Evolutionary conservation across 2,797 vertebrate species (phyloP).

Genomic region (Apogon hyalosoma): DNA sequence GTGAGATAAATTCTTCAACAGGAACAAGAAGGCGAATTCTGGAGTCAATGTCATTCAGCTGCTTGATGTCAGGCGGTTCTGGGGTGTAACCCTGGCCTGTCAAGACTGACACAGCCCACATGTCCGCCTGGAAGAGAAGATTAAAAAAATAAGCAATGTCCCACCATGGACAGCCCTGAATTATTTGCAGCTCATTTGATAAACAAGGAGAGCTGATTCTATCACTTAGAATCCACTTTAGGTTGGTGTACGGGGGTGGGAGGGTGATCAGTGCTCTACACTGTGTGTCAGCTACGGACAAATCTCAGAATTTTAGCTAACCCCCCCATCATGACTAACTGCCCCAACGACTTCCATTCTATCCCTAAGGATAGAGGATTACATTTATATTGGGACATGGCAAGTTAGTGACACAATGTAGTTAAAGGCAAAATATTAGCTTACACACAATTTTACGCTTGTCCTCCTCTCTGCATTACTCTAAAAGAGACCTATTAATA

Average conservation of each 20-base stretch:
- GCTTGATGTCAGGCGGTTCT: constrained; percentile 80
- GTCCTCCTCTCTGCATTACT: not conserved
- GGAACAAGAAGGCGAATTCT: constrained; percentile 84
- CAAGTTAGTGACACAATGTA: not conserved
- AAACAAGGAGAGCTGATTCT: constrained; percentile 35
- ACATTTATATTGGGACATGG: constrained; percentile 2
- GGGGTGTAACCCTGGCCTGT: constrained; percentile 87
- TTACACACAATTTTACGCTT: not conserved
- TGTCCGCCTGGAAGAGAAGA: constrained; percentile 61
- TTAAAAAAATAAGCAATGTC: constrained; percentile 31
- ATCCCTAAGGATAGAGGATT: not conserved
- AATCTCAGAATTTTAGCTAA: constrained; percentile 46
- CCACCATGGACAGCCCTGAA: constrained; percentile 8
- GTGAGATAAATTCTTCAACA: constrained; percentile 64
- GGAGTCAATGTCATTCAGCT: constrained; percentile 86
- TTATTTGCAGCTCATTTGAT: constrained; percentile 38
- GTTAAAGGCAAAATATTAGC: constrained; percentile 9
- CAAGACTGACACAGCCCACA: constrained; percentile 65
- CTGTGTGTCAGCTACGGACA: constrained; percentile 29
- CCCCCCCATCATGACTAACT: constrained; percentile 43
- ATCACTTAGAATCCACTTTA: constrained; percentile 46
- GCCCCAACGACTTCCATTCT: constrained; percentile 37
- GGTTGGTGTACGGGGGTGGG: constrained; percentile 22
- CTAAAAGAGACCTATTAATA: not conserved
- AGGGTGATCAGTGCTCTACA: constrained; percentile 21